These are phyloP conservation scores for Drosophila percnosoma DNA, from an alignment of 2,888 invertebrate genomes.

Conservation along the genomic window DNA sequence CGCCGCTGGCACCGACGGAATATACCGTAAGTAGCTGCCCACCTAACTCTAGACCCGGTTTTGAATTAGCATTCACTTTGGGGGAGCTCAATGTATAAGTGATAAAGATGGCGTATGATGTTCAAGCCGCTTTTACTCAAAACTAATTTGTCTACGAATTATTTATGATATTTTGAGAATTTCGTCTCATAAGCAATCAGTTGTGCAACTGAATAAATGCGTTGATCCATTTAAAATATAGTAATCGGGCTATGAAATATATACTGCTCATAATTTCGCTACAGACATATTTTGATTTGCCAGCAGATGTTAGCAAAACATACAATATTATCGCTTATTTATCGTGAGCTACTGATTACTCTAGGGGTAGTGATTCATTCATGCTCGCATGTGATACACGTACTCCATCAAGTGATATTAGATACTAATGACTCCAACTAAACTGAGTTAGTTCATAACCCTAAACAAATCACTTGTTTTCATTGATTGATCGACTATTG, in stretches of 20 bases:
- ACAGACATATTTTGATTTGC: background rate
- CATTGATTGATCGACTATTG: conserved; percentile 65
- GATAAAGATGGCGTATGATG: conserved; percentile 1
- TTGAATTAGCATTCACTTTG: conserved; percentile 3
- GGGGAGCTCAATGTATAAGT: background rate
- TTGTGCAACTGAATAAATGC: background rate
- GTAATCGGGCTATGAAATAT: background rate
- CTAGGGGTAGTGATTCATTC: conserved; percentile 3
- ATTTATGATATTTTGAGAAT: too few species aligned
- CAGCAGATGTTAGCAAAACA: background rate
- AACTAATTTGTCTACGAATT: background rate
- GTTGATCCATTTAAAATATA: background rate
- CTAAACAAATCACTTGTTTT: conserved; percentile 22
- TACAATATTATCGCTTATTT: background rate
- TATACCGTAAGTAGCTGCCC: conserved; percentile 82
- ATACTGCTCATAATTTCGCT: background rate
- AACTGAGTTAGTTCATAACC: conserved; percentile 8
- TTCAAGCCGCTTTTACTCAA: background rate
- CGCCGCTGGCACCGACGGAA: conserved; percentile 83
- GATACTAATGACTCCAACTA: background rate
- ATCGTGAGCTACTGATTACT: background rate
- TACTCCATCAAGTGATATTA: conserved; percentile 41
- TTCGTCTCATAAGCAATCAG: background rate
- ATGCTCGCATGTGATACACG: conserved; percentile 23
- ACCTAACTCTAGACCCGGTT: background rate